Percentiles rank a stretch among this genome's conserved stretches.
phyloP scores from a whole-genome alignment of 2,888 invertebrate genomes.

The Pyrgus malvae region DNA sequence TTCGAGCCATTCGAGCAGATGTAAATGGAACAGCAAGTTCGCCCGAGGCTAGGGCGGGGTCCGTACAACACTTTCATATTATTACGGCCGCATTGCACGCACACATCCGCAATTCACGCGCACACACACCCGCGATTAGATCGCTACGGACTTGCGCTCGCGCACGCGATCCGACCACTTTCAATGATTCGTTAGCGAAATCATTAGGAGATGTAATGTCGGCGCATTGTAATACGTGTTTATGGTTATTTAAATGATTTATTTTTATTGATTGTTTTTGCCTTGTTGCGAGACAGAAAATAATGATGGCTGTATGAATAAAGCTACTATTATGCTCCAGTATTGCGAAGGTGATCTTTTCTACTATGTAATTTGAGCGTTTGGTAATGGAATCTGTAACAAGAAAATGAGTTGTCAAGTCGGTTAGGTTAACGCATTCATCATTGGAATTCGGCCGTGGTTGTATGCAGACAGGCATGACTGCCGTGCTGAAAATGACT shows the following conservation, averaged over 20 bases:
- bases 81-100: slow-evolving; percentile 69
- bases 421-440: slow-evolving; percentile 61
- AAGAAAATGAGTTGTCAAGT: slow-evolving; percentile 79
- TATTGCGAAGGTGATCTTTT: slow-evolving; percentile 71
- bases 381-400: slow-evolving; percentile 74
- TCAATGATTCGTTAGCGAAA: slow-evolving; percentile 82
- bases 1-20: slow-evolving; percentile 76
- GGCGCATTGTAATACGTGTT: slow-evolving; percentile 79
- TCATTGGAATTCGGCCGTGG: slow-evolving; percentile 50
- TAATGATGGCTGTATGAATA: slow-evolving; percentile 76
- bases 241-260: slow-evolving; percentile 82
- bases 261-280: slow-evolving; percentile 82
- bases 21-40: slow-evolving; percentile 73
- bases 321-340: slow-evolving; percentile 69
- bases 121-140: slow-evolving; percentile 47
- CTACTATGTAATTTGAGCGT: slow-evolving; percentile 71
- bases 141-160: slow-evolving; percentile 47
- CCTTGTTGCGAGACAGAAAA: slow-evolving; percentile 81
- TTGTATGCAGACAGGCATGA: slow-evolving; percentile 46
- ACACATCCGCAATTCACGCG: slow-evolving; percentile 46
- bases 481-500: slow-evolving; percentile 42
- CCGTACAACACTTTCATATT: slow-evolving; percentile 80
- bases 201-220: slow-evolving; percentile 81
- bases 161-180: slow-evolving; percentile 79
- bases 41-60: slow-evolving; percentile 80